phyloP scores from a whole-genome alignment of 1,140 invertebrate genomes.

The Armadillidium nasatum region DNA sequence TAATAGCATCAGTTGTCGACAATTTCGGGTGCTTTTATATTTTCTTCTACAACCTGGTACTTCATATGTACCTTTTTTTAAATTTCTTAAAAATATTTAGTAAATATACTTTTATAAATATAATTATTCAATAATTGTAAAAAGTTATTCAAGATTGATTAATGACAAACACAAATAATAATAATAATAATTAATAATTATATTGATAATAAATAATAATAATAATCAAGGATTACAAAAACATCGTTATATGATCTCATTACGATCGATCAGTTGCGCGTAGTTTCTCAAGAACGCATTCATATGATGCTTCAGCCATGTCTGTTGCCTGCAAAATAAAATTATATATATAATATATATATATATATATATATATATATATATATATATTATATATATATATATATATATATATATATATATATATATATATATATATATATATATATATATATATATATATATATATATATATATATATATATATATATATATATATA shows the following conservation, averaged over 20 bases:
- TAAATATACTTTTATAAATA: too few species aligned
- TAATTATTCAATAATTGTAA: neutral
- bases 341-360: conserved; percentile 29
- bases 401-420: conserved; percentile 1
- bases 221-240: conserved; percentile 5
- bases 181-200: neutral
- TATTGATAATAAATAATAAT: neutral
- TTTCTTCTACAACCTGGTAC: too few species aligned
- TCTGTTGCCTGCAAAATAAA: conserved; percentile 66
- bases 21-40: neutral
- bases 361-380: conserved; percentile 19
- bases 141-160: conserved; percentile 5
- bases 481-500: neutral
- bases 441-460: conserved; percentile 17
- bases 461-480: neutral
- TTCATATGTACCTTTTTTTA: too few species aligned
- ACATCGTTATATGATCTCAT: conserved; percentile 33
- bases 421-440: conserved; percentile 20
- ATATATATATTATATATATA: conserved; percentile 10
- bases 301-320: conserved; percentile 81
- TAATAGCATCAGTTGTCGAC: neutral
- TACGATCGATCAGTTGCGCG: conserved; percentile 88
- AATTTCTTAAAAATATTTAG: too few species aligned
- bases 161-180: conserved; percentile 14
- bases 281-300: conserved; percentile 86